Conservation (phyloP, 2,113 vertebrate species). For the Lichenostomus cassidix region DNA sequence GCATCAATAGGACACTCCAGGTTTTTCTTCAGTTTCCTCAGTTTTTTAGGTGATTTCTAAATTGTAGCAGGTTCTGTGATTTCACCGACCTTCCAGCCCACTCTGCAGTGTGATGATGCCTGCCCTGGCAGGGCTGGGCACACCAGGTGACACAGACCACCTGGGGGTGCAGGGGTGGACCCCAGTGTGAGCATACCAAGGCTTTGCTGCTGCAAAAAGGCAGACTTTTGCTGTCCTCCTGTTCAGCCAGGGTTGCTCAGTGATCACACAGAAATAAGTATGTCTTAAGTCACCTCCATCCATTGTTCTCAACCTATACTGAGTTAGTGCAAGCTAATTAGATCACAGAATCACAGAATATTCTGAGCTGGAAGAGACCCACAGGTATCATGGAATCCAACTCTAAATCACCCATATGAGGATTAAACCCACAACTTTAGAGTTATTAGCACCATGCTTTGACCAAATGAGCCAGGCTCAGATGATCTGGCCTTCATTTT, state of each 20-base stretch:
- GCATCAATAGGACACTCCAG: not conserved
- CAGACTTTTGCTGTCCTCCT: not conserved
- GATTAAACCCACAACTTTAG: not conserved
- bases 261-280: not conserved
- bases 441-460: not conserved
- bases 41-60: not conserved
- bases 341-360: not conserved
- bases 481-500: not conserved
- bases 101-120: not conserved
- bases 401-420: too few relatives aligned
- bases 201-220: not conserved
- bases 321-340: not conserved
- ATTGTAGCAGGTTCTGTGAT: fast-evolving
- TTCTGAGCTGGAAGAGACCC: not conserved
- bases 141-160: not conserved
- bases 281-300: not conserved
- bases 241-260: fast-evolving
- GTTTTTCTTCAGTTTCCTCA: not conserved
- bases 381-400: not conserved
- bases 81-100: not conserved
- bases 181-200: not conserved
- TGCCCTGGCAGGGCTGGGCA: not conserved
- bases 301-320: not conserved
- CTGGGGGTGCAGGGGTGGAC: not conserved
- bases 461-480: not conserved